These are phyloP conservation scores for Dysidea cf. avara DNA, from an alignment of 37 sponge, comb jelly and placozoan genomes.

Conservation along the genomic window DNA sequence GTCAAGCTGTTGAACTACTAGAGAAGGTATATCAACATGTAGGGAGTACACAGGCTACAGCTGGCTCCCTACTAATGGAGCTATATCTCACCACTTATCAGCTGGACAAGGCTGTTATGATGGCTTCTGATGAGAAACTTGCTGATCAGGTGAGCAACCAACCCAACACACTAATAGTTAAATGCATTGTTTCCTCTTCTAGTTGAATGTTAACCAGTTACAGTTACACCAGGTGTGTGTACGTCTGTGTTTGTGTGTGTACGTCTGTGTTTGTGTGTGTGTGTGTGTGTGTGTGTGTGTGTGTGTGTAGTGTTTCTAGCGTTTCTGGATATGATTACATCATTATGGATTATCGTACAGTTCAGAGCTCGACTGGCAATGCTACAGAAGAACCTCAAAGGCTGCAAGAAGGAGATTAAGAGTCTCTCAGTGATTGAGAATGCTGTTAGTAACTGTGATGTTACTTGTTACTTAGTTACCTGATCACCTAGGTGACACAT, in stretches of 20 bases:
- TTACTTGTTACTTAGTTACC: background rate
- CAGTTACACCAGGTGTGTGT: conserved; percentile 14
- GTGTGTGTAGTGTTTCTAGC: too few species aligned
- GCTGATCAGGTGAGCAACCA: too few species aligned
- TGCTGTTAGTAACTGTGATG: conserved; percentile 40
- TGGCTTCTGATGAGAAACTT: too few species aligned
- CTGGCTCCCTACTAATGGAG: conserved; percentile 66
- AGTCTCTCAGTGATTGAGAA: conserved; percentile 48
- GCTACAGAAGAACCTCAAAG: conserved; percentile 69
- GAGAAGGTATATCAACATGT: conserved; percentile 43
- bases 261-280: too few species aligned
- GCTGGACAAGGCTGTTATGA: conserved; percentile 28
- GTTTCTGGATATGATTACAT: too few species aligned
- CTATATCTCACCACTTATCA: conserved; percentile 74
- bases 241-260: background rate
- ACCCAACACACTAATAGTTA: too few species aligned
- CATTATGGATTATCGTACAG: too few species aligned
- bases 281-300: too few species aligned
- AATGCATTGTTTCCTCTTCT: too few species aligned
- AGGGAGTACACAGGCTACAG: conserved; percentile 35
- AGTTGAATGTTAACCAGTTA: background rate
- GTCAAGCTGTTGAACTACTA: conserved; percentile 29
- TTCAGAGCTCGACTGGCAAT: conserved; percentile 77
- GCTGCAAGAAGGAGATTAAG: conserved; percentile 90
- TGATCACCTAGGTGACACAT: conserved; percentile 52